Conservation (phyloP, 2,113 vertebrate genomes). For the Mirza zaza region DNA sequence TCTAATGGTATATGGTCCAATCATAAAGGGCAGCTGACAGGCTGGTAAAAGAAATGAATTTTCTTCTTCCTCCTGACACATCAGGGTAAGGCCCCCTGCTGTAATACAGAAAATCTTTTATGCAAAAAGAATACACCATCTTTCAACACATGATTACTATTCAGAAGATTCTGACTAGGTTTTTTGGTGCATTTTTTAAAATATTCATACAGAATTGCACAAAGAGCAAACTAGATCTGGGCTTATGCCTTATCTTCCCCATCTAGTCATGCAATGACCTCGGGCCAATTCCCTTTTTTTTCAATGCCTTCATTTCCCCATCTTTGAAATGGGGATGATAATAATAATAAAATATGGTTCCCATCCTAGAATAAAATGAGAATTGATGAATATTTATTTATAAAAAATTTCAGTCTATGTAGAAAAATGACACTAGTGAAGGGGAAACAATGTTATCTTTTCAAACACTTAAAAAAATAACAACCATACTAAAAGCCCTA, state of each 20-base stretch:
- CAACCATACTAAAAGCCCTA: not conserved
- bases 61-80: constrained; percentile 85
- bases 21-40: constrained; percentile 87
- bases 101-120: constrained; percentile 87
- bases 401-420: not conserved
- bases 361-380: not conserved
- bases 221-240: constrained; percentile 67
- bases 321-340: constrained; percentile 69
- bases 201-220: constrained; percentile 72
- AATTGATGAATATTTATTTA: not conserved
- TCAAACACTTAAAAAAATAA: constrained; percentile 40
- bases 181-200: constrained; percentile 66
- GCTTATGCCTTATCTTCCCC: not conserved
- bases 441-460: not conserved
- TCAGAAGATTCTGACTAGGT: constrained; percentile 79
- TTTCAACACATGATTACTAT: constrained; percentile 82
- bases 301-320: constrained; percentile 31
- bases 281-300: not conserved
- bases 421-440: constrained; percentile 9
- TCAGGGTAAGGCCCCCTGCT: constrained; percentile 85
- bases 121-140: constrained; percentile 86
- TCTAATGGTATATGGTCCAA: constrained; percentile 83
- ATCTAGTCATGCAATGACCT: not conserved
- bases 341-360: constrained; percentile 26
- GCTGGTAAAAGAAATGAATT: constrained; percentile 84